Percentiles rank a stretch among this genome's conserved stretches.
These are phyloP conservation scores for Anhinga rufa DNA, from an alignment of 2,113 vertebrate species.

Conservation along the genomic window DNA sequence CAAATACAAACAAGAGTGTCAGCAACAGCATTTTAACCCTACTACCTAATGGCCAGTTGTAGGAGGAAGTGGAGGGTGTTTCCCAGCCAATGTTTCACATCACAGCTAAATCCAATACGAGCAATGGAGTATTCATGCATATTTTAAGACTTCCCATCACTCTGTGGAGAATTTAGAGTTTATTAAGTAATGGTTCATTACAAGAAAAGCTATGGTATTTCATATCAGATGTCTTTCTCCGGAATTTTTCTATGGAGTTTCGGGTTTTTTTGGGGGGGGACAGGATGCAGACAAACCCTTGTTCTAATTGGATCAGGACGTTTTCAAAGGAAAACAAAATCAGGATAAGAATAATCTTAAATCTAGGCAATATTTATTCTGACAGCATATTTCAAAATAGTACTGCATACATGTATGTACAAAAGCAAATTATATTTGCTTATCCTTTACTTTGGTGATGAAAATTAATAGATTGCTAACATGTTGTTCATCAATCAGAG, in stretches of 20 bases:
- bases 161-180: background rate
- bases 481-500: background rate
- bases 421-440: background rate
- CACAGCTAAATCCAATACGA: background rate
- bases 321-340: background rate
- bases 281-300: rapidly evolving
- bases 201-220: background rate
- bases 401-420: background rate
- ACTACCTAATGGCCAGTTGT: background rate
- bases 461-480: background rate
- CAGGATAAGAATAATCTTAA: background rate
- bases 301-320: background rate
- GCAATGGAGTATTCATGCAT: background rate
- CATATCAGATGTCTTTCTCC: background rate
- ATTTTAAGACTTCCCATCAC: background rate
- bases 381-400: background rate
- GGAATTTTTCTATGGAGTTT: background rate
- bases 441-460: background rate
- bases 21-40: background rate
- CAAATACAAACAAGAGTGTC: background rate
- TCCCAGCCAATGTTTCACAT: background rate
- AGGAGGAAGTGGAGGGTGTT: background rate
- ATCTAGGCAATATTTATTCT: background rate
- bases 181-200: background rate
- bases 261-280: too few species aligned